Conservation (phyloP, 1,140 invertebrate species). For the Heliconius hermathena region DNA sequence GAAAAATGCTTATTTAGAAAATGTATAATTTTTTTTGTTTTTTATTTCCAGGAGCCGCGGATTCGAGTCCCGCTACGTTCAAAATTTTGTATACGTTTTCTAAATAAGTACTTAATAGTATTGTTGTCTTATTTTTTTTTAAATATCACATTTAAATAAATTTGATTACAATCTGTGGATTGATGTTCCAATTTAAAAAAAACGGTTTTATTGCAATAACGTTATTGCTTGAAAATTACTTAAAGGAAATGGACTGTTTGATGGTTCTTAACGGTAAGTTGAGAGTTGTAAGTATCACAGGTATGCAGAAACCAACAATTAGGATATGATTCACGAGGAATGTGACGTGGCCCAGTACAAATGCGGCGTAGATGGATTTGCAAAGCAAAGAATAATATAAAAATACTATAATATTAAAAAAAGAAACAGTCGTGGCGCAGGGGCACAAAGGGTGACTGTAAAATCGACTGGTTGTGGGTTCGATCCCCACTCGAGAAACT, state of each 20-base stretch:
- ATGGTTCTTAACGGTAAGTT: conserved; percentile 61
- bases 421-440: too few species aligned
- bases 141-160: not conserved
- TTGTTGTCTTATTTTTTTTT: not conserved
- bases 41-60: too few species aligned
- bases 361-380: conserved; percentile 43
- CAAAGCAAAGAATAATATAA: not conserved
- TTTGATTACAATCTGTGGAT: not conserved
- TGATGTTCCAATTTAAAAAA: not conserved
- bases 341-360: conserved; percentile 41
- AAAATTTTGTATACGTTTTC: too few species aligned
- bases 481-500: too few species aligned
- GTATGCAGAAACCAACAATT: conserved; percentile 60
- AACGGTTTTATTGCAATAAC: conserved; percentile 34
- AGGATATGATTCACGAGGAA: conserved; percentile 62
- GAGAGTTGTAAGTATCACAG: conserved; percentile 36
- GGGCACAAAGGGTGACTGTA: too few species aligned
- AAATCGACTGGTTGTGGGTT: too few species aligned
- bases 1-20: too few species aligned
- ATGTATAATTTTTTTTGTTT: too few species aligned
- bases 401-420: not conserved
- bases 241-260: conserved; percentile 46
- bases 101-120: too few species aligned
- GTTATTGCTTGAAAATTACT: conserved; percentile 39
- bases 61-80: too few species aligned